Evolutionary conservation across 1,140 invertebrate species (phyloP), one percentile per base, ranked within the genome.

Genomic region (Popillia japonica): DNA sequence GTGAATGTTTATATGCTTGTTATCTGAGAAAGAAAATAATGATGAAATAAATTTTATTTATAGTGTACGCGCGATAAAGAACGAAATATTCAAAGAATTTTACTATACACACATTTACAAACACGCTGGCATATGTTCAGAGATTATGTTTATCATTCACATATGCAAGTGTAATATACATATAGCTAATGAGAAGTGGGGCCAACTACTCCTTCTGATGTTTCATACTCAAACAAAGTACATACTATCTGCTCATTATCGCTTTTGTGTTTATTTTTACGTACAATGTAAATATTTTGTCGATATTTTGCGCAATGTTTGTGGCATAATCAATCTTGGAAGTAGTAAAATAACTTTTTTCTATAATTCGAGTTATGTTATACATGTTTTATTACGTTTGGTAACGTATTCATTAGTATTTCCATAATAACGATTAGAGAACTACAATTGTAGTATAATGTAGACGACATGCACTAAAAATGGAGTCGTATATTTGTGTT

Each of bases 21-120:
- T 34, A 34, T 34, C 27, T 34, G 27, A 2, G 27, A 34, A 34
- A 34, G 1, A 34, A 34, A 34, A 34, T 34, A 34, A 34, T 34
- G n/a, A 34, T 34, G 14, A 68, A 68, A 22, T 68, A 68, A 68
- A 68, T n/a, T 68, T 10, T 68, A 14, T 68, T 68, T 68, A 68
- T 34, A 22, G 61, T 7, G 14, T 55, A 17, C 11, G 48, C 11
- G 27, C 61, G 22, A 9, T 34, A 68, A 34, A 68, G 20, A 68
- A 9, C 23, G 6, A 34, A 68, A 68, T 68, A 68, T 68, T 22
- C 27, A 68, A 68, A 22, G 61, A 68, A 68, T 68, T 68, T 68
- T 68, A 68, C 61, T 0, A 68, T 68, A 68, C 27, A 68, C 22
- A 27, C 22, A 68, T 14, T 9, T 27, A 68, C 11, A 68, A 14